A percentile compares a stretch with the other conserved stretches of the same genome.
Evolutionary conservation across 2,797 vertebrate genomes (phyloP).

Genomic region (Cottoperca gobio): DNA sequence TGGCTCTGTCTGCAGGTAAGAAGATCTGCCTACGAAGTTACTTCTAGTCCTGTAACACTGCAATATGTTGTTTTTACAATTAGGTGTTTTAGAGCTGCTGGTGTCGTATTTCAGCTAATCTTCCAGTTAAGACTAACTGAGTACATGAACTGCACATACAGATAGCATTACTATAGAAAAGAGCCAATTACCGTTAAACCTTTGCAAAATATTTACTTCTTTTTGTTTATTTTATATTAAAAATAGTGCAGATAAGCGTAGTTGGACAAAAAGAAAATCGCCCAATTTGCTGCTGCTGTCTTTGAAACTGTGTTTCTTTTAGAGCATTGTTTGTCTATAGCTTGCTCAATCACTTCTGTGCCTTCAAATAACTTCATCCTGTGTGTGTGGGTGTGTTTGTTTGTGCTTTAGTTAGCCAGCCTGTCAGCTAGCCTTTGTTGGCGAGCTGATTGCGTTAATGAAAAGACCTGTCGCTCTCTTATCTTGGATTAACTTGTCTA

Average conservation of each 20-base stretch:
- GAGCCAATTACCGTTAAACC: neutral
- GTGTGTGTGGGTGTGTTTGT: constrained; percentile 38
- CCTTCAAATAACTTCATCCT: constrained; percentile 60
- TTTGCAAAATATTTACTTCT: neutral
- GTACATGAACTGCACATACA: neutral
- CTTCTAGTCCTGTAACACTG: too few species aligned
- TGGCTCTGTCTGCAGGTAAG: too few species aligned
- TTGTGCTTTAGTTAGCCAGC: constrained; percentile 52
- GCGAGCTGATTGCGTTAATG: constrained; percentile 64
- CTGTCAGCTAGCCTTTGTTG: constrained; percentile 68
- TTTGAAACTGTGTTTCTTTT: constrained; percentile 37
- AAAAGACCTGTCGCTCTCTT: constrained; percentile 67
- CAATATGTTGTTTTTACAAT: too few species aligned
- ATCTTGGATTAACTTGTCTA: constrained; percentile 75
- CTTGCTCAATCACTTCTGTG: constrained; percentile 45
- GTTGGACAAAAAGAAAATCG: neutral
- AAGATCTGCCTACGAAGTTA: too few species aligned
- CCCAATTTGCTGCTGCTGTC: constrained; percentile 33
- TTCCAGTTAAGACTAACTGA: too few species aligned
- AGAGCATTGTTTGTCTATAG: constrained; percentile 32
- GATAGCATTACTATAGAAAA: neutral
- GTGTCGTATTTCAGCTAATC: too few species aligned
- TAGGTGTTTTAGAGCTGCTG: too few species aligned
- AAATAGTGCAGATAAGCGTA: constrained; percentile 1
- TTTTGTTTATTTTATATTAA: neutral